A percentile compares a stretch with the other conserved stretches of the same genome.
Evolutionary conservation across 2,888 invertebrate genomes (phyloP).

Genomic region (Ophion costatus): DNA sequence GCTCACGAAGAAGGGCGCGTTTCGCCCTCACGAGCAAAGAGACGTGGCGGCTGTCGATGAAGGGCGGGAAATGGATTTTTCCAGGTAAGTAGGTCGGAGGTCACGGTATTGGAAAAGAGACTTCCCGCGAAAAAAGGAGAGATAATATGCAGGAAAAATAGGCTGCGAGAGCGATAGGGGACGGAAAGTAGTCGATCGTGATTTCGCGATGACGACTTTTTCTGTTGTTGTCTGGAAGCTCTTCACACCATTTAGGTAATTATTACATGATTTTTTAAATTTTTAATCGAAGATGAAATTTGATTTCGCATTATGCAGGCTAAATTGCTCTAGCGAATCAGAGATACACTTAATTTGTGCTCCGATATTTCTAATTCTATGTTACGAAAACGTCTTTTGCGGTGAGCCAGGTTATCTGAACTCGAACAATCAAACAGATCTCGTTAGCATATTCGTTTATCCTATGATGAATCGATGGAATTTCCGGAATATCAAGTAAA

Average conservation of each 20-base stretch:
- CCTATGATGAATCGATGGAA: no score
- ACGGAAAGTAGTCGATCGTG: neutral
- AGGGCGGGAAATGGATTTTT: slow-evolving; percentile 63
- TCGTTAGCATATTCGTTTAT: no score
- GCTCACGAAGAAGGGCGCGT: slow-evolving; percentile 20
- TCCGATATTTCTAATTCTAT: neutral
- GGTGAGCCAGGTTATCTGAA: no score
- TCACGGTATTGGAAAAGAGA: slow-evolving; percentile 50
- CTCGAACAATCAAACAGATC: no score
- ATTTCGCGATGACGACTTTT: neutral
- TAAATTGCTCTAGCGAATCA: neutral
- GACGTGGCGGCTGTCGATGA: slow-evolving; percentile 32
- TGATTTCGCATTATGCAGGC: neutral
- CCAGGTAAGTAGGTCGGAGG: slow-evolving; percentile 66
- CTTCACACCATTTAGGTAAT: neutral
- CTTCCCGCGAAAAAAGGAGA: slow-evolving; percentile 44
- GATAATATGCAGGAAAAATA: slow-evolving; percentile 14
- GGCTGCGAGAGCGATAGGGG: neutral
- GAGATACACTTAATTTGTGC: neutral
- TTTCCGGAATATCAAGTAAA: no score
- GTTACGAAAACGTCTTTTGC: no score
- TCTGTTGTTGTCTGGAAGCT: neutral
- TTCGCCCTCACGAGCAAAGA: slow-evolving; percentile 20
- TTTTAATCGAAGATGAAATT: neutral
- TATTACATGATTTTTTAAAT: neutral